Conservation (phyloP, 2,113 vertebrate species). For the Sander lucioperca region DNA sequence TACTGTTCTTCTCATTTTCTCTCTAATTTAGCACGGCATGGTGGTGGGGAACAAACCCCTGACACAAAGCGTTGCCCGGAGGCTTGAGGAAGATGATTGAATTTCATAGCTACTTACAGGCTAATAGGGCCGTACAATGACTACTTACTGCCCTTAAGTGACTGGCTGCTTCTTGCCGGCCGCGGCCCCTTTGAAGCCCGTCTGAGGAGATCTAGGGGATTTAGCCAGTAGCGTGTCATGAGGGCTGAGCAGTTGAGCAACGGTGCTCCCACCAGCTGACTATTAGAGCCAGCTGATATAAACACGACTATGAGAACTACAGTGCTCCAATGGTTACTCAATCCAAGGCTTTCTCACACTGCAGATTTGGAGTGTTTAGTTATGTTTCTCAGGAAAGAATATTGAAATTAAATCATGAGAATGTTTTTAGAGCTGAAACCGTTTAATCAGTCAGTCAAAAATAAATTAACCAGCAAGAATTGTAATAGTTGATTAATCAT, state of each 20-base stretch:
- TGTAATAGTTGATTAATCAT: neutral
- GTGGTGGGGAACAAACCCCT: constrained; percentile 59
- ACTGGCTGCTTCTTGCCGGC: constrained; percentile 69
- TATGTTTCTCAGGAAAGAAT: neutral
- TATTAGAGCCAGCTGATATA: constrained; percentile 82
- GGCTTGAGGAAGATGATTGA: constrained; percentile 83
- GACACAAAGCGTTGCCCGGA: constrained; percentile 81
- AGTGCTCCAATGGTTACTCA: constrained; percentile 24
- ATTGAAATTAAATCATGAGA: neutral
- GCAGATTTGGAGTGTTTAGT: neutral
- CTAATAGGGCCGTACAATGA: constrained; percentile 81
- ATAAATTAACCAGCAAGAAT: neutral
- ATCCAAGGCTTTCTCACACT: constrained; percentile 52
- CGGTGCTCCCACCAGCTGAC: constrained; percentile 75
- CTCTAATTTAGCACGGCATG: constrained; percentile 56
- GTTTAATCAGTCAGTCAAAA: neutral
- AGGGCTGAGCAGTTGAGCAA: constrained; percentile 78
- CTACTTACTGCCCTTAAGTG: constrained; percentile 81
- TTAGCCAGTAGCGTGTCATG: constrained; percentile 80
- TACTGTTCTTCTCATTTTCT: constrained; percentile 52
- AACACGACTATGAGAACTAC: constrained; percentile 62
- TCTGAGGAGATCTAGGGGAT: constrained; percentile 78
- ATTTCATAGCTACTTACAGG: constrained; percentile 86
- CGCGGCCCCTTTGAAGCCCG: constrained; percentile 75
- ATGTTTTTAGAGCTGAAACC: neutral